These are phyloP conservation scores for Porites rus DNA, from an alignment of 92 coral and sea anemone genomes.

Conservation along the genomic window DNA sequence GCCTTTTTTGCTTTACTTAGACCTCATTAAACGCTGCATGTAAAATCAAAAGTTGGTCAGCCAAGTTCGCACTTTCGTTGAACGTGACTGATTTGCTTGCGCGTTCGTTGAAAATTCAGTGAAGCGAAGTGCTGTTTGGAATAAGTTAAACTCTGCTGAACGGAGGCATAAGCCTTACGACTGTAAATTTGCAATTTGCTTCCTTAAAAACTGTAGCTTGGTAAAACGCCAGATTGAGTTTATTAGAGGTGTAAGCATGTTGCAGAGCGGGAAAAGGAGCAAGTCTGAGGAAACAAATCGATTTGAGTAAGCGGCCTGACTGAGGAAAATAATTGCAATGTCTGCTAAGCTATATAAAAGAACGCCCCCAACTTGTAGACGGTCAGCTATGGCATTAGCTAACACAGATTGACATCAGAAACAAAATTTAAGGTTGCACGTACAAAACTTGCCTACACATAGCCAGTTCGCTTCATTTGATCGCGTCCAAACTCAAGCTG, in stretches of 20 bases:
- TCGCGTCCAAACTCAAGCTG: slow-evolving; percentile 5
- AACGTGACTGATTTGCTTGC: slow-evolving; percentile 37
- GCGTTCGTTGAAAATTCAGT: slow-evolving; percentile 18
- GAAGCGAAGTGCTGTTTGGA: slow-evolving; percentile 39
- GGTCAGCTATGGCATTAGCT: no score
- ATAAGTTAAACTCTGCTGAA: background rate
- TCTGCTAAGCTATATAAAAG: no score
- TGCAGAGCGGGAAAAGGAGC: background rate
- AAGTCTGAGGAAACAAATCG: no score
- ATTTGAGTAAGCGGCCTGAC: no score
- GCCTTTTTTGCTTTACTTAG: background rate
- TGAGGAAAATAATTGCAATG: no score
- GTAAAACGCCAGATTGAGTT: background rate
- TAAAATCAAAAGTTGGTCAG: no score
- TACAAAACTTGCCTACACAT: background rate
- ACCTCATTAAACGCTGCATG: no score
- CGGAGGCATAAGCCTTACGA: background rate
- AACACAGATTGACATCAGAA: no score
- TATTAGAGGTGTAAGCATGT: background rate
- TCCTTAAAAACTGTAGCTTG: background rate
- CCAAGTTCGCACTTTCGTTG: background rate
- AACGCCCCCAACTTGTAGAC: no score
- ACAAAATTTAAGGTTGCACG: background rate
- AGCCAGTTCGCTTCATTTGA: slow-evolving; percentile 1
- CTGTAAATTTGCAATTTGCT: no score